Base-by-base conservation (phyloP, 2,797 vertebrate genomes). In the Chelon auratus region DNA sequence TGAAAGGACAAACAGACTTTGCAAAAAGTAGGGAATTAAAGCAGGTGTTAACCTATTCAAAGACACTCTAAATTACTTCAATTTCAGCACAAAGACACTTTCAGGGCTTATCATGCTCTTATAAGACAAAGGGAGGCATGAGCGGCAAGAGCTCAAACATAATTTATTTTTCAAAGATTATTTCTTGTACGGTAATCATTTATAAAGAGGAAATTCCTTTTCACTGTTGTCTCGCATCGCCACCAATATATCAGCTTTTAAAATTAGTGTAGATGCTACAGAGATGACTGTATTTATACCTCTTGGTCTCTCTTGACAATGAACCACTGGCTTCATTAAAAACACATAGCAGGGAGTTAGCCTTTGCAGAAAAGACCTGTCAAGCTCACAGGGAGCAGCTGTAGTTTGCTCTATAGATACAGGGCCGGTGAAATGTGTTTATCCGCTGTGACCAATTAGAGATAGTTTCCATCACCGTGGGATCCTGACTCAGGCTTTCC, bases 381-480 rank as follows among this genome's bases (percentile, higher is more conserved):
- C 78, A 81, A 20, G 59, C 69, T 86, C 83, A 43, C 45, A 83
- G 58, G 70, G 71, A 88, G 68, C 65, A 86, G 75, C 76, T 71
- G 59, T 52, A 75, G 66, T 68, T 62, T 73, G 60, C 63, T 65
- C 22, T 77, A 65, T 64, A 72, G 74, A 63, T 75, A 79, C 62
- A 72, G 60, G 51, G 18, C 48, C 24, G 51, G 52, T 53, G 73
- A 72, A 57, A 37, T 45, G 69, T 40, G 66, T 40, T 64, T 20
- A 88, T 86, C 78, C 50, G 2, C 88, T 84, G 85, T 82, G 87
- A 86, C 87, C 83, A 91, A 89, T 91, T 90, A 88, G 68, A 88
- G 79, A 82, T 37, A 66, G 72, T 81, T 85, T 89, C 72, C 67
- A 62, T 86, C 83, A 66, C 75, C 0, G 6, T 75, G 65, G 78